Evolutionary conservation across 2,113 vertebrate genomes (phyloP).

Genomic region (Melanostigma gelatinosum): DNA sequence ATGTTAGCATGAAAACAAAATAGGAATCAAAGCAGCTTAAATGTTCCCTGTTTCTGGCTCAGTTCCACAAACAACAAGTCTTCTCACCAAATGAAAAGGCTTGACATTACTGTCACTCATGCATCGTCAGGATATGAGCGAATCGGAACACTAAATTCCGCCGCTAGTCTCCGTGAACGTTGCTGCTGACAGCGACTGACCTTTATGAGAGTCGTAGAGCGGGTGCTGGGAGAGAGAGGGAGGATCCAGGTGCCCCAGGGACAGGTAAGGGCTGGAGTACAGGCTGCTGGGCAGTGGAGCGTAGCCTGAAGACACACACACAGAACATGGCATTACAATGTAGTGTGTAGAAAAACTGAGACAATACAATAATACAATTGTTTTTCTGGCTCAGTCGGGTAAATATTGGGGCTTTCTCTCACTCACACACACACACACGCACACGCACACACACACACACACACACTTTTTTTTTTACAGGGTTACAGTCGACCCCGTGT

Average conservation of each 20-base stretch:
- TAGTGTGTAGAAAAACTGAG: background rate
- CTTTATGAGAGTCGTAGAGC: conserved; percentile 95
- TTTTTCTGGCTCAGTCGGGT: background rate
- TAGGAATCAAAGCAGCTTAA: background rate
- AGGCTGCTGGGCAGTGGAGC: conserved; percentile 89
- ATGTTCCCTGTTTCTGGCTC: background rate
- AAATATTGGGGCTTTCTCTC: background rate
- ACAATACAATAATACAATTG: background rate
- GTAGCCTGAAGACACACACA: conserved; percentile 84
- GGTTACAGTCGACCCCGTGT: background rate
- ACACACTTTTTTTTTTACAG: too few relatives aligned
- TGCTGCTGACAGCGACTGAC: conserved; percentile 77
- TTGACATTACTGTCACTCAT: conserved; percentile 2
- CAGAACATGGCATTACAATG: conserved; percentile 14
- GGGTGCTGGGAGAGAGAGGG: conserved; percentile 91
- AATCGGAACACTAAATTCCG: conserved; percentile 1
- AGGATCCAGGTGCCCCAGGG: conserved; percentile 92
- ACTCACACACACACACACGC: too few relatives aligned
- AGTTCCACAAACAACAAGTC: conserved; percentile 8
- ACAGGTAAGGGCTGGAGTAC: conserved; percentile 92
- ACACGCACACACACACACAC: too few relatives aligned
- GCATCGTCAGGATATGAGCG: conserved; percentile 3
- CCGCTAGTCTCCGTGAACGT: conserved; percentile 12
- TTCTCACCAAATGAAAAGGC: conserved; percentile 9
- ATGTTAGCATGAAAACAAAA: background rate